These are phyloP conservation scores for Candidula unifasciata DNA, from an alignment of 2,888 invertebrate genomes.

Conservation along the genomic window DNA sequence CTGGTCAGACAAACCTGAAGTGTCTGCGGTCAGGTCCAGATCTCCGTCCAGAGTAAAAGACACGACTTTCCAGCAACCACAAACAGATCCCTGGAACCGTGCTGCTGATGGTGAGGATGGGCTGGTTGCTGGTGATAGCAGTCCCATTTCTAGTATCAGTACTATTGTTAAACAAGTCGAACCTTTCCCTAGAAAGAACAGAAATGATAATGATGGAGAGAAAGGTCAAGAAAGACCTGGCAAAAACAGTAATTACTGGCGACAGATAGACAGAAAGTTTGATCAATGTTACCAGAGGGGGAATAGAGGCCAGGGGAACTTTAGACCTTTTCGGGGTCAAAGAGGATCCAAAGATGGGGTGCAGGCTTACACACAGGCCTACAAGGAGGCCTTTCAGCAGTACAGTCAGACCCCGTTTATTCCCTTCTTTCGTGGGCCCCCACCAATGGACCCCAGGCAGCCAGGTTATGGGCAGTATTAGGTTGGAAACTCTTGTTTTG, in stretches of 20 bases:
- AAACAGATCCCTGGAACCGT: constrained; percentile 30
- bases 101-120: constrained; percentile 25
- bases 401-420: constrained; percentile 37
- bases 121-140: neutral
- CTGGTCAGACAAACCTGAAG: constrained; percentile 21
- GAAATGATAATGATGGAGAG: constrained; percentile 20
- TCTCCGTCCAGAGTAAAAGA: constrained; percentile 42
- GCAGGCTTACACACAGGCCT: constrained; percentile 50
- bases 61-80: constrained; percentile 28
- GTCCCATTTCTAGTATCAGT: constrained; percentile 1
- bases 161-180: constrained; percentile 42
- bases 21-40: constrained; percentile 14
- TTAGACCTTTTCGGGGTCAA: constrained; percentile 17
- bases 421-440: constrained; percentile 1
- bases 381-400: constrained; percentile 48
- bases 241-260: constrained; percentile 28
- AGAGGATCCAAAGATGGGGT: constrained; percentile 35
- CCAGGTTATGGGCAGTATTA: constrained; percentile 37
- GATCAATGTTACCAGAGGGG: constrained; percentile 18
- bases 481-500: neutral
- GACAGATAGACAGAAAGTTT: constrained; percentile 27
- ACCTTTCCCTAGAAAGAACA: constrained; percentile 13
- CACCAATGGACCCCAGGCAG: constrained; percentile 32
- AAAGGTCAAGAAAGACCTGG: constrained; percentile 1
- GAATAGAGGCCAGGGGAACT: constrained; percentile 4